Conservation (phyloP, 1,140 invertebrate genomes). For the Nylanderia fulva region DNA sequence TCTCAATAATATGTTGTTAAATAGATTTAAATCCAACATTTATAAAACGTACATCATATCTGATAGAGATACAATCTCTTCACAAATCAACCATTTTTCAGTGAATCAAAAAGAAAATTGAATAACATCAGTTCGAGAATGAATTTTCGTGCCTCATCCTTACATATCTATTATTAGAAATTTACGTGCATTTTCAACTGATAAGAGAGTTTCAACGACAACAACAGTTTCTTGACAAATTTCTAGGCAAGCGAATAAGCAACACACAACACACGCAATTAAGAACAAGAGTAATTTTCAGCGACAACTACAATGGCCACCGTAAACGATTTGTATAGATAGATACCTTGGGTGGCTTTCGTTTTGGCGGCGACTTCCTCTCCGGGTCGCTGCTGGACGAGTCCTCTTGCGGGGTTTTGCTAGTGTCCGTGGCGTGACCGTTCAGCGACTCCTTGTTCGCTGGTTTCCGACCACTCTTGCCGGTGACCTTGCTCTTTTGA, state of each 20-base stretch:
- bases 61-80: background rate
- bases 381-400: slow-evolving; percentile 91
- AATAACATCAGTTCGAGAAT: background rate
- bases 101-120: background rate
- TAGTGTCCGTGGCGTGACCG: slow-evolving; percentile 87
- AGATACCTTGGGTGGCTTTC: slow-evolving; percentile 91
- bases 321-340: slow-evolving; percentile 72
- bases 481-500: slow-evolving; percentile 88
- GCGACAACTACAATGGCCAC: background rate
- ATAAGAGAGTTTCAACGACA: background rate
- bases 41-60: background rate
- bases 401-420: slow-evolving; percentile 88
- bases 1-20: background rate
- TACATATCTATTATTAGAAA: background rate
- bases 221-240: background rate
- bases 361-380: slow-evolving; percentile 89
- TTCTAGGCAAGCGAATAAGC: slow-evolving; percentile 16
- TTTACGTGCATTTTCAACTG: background rate
- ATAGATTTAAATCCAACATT: background rate
- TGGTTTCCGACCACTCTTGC: slow-evolving; percentile 80
- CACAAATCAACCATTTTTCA: background rate
- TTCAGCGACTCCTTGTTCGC: slow-evolving; percentile 86
- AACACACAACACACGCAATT: slow-evolving; percentile 18
- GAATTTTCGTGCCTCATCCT: background rate
- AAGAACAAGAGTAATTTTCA: slow-evolving; percentile 2